These are phyloP conservation scores for Nomada hirtipes DNA, from an alignment of 2,888 invertebrate genomes.

Conservation along the genomic window DNA sequence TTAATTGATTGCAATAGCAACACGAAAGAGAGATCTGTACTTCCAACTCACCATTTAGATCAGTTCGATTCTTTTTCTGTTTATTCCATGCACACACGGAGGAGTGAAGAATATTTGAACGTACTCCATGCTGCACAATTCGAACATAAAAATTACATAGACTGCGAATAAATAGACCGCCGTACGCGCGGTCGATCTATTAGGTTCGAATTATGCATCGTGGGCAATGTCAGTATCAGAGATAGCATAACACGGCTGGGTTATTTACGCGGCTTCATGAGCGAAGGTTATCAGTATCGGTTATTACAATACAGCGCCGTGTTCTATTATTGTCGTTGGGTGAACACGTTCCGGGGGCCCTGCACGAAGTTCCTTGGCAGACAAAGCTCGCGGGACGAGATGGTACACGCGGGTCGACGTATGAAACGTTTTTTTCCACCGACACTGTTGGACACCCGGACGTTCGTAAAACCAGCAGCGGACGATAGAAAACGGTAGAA, in stretches of 20 bases:
- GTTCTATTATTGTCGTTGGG: constrained; percentile 30
- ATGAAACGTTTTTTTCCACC: background rate
- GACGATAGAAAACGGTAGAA: background rate
- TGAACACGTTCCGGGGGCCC: background rate
- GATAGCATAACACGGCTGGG: constrained; percentile 1
- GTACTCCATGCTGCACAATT: background rate
- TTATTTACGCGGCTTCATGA: constrained; percentile 32
- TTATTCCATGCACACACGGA: too few relatives aligned
- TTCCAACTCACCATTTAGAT: background rate
- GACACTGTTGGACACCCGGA: background rate
- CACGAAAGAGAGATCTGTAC: background rate
- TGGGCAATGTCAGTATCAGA: constrained; percentile 24
- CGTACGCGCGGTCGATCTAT: background rate
- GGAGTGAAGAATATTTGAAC: too few relatives aligned
- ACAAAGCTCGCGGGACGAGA: constrained; percentile 9
- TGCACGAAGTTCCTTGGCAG: constrained; percentile 42
- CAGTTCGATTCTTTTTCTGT: too few relatives aligned
- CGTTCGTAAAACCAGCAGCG: background rate
- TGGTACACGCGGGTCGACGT: background rate
- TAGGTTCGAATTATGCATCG: constrained; percentile 18
- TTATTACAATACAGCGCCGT: constrained; percentile 35
- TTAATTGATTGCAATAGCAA: background rate
- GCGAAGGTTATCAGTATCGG: constrained; percentile 53
- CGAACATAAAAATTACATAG: background rate
- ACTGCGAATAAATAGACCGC: background rate